These are phyloP conservation scores for Rugalucina vietnamica DNA, from an alignment of 2,888 invertebrate species.

Conservation along the genomic window DNA sequence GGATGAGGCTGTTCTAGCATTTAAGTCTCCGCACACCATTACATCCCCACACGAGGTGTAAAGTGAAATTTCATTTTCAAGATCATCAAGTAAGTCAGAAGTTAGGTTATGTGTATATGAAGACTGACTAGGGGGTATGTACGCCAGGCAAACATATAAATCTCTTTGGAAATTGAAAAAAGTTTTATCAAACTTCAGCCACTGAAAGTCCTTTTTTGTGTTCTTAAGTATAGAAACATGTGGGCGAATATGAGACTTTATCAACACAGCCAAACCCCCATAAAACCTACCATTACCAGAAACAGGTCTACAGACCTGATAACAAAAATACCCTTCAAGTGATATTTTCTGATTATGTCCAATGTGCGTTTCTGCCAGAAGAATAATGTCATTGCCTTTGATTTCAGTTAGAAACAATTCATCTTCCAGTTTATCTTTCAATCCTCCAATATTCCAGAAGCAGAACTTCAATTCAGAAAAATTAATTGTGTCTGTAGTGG, in stretches of 20 bases:
- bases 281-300: conserved; percentile 13
- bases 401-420: not conserved
- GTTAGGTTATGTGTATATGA: conserved; percentile 2
- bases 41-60: not conserved
- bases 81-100: conserved; percentile 25
- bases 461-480: not conserved
- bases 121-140: conserved; percentile 17
- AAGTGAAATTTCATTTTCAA: conserved; percentile 22
- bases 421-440: not conserved
- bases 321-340: not conserved
- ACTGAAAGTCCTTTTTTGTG: conserved; percentile 20
- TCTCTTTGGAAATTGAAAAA: conserved; percentile 28
- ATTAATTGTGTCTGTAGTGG: too few species aligned
- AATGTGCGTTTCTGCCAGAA: conserved; percentile 20
- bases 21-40: not conserved
- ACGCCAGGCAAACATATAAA: conserved; percentile 19
- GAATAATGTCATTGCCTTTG: conserved; percentile 9
- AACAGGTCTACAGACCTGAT: not conserved
- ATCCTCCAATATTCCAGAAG: conserved; percentile 13
- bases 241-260: conserved; percentile 6
- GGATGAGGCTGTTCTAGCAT: not conserved
- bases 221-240: conserved; percentile 21
- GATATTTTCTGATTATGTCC: not conserved
- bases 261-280: conserved; percentile 33
- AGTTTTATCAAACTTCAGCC: conserved; percentile 23